Evolutionary conservation across 2,888 invertebrate genomes (phyloP).

Genomic region (Nemurella pictetii): DNA sequence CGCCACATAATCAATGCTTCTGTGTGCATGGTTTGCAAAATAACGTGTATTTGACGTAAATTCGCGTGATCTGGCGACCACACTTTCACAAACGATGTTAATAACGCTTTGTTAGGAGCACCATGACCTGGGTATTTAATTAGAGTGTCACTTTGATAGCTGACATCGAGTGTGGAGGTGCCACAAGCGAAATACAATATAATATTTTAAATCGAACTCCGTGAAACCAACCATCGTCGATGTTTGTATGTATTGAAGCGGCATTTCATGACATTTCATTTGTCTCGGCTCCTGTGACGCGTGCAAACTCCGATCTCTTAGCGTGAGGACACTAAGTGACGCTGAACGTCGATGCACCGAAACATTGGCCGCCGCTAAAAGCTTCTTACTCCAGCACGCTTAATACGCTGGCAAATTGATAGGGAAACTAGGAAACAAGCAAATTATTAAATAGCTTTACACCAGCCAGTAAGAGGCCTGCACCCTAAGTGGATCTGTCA

Average conservation of each 20-base stretch:
- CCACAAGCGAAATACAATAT: too few species aligned
- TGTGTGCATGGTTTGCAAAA: neutral
- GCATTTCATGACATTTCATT: too few species aligned
- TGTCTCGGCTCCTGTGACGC: too few species aligned
- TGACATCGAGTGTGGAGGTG: neutral
- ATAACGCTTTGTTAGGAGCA: neutral
- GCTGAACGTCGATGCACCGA: neutral
- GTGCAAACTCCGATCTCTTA: too few species aligned
- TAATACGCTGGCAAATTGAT: slow-evolving; percentile 12
- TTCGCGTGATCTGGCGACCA: neutral
- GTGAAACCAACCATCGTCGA: too few species aligned
- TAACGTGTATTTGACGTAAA: neutral
- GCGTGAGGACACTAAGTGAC: too few species aligned
- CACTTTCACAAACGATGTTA: neutral
- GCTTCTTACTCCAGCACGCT: neutral
- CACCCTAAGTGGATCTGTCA: slow-evolving; percentile 13
- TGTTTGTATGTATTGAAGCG: too few species aligned
- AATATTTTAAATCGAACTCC: too few species aligned
- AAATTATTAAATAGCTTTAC: slow-evolving; percentile 4
- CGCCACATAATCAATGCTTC: neutral
- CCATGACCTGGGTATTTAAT: neutral
- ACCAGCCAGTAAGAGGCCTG: neutral
- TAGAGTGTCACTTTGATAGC: neutral
- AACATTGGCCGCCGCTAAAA: slow-evolving; percentile 8
- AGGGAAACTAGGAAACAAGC: neutral